A percentile compares a stretch with the other conserved stretches of the same genome.
Conservation (phyloP, 2,888 invertebrate genomes). For the Campoplex nolae region DNA sequence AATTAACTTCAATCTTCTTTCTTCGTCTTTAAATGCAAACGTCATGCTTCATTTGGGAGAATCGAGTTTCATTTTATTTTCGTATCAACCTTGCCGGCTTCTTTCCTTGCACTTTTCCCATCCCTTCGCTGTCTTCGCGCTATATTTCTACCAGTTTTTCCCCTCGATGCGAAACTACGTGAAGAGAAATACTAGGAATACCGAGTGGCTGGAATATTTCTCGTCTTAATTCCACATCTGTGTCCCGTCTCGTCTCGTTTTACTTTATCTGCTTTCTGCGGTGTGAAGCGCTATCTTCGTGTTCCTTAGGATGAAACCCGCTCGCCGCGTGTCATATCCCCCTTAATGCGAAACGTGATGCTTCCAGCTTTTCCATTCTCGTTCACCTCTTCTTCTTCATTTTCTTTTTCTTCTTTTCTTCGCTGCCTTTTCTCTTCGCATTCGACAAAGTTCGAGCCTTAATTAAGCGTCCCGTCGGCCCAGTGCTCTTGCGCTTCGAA, state of each 20-base stretch:
- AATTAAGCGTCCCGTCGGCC: constrained; percentile 37
- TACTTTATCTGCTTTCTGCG: constrained; percentile 34
- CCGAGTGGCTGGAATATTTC: constrained; percentile 71
- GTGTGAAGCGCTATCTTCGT: background rate
- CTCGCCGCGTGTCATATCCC: constrained; percentile 27
- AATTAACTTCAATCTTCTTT: background rate
- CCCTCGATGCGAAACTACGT: constrained; percentile 47
- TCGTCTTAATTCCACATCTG: constrained; percentile 73
- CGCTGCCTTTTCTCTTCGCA: background rate
- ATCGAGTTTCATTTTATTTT: background rate
- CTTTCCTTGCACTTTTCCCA: background rate
- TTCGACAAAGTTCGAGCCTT: constrained; percentile 32
- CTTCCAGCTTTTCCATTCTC: constrained; percentile 5
- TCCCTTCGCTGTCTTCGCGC: constrained; percentile 28
- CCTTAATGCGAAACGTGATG: constrained; percentile 24
- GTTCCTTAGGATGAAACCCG: constrained; percentile 42
- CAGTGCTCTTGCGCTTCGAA: background rate
- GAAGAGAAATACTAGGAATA: constrained; percentile 72
- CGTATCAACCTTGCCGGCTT: background rate
- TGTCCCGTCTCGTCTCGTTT: constrained; percentile 54
- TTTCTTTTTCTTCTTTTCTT: background rate
- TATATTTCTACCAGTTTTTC: constrained; percentile 28
- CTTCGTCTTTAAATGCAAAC: background rate
- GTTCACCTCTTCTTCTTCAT: background rate
- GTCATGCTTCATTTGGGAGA: constrained; percentile 18